Evolutionary conservation across 2,797 vertebrate species (phyloP), one percentile per base, ranked within the genome.

Genomic region (Centroberyx gerrardi): DNA sequence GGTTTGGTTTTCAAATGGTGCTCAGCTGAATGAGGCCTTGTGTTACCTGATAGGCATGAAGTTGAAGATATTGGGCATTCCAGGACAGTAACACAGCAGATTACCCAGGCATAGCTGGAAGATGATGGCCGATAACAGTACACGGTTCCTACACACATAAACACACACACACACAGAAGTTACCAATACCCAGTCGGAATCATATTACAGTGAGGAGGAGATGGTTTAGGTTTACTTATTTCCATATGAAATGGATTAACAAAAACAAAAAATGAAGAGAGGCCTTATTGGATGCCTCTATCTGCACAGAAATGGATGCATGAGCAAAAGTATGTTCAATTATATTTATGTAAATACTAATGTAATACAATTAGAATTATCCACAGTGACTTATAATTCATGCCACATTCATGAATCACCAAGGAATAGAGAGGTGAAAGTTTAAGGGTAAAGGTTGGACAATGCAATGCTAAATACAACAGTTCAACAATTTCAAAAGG

Each of bases 31-130:
- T 17, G 28, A 33, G 8, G 15, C 36, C 18, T 28, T 55, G 18
- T 46, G 54, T 82, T 92, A 97, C 96, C 97, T 94, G 72, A 97
- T 96, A 4, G 97, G 97, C 97, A 97, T 97, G 89, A 97, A 97
- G 89, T 97, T 97, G 89, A 97, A 97, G 84, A 97, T 96, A 54
- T 97, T 97, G 38, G 96, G 96, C 97, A 97, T 97, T 0, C 96
- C 96, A 0, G 97, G 97, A 81, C 96, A 97, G 91, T 97, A 97
- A 77, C 97, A 97, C n/a, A 97, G 94, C 91, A 97, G 95, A 87
- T 95, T 96, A 82, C 97, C 96, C 0, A 97, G 88, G 55, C 90
- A 94, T 33, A 97, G 81, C 90, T 97, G 97, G 94, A 97, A 97
- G 22, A 97, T 81, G 8, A 97, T 97, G 69, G 97, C 96, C 0